A percentile compares a stretch with the other conserved stretches of the same genome.
Evolutionary conservation across 2,113 vertebrate genomes (phyloP).

Genomic region (Corythaeola cristata): DNA sequence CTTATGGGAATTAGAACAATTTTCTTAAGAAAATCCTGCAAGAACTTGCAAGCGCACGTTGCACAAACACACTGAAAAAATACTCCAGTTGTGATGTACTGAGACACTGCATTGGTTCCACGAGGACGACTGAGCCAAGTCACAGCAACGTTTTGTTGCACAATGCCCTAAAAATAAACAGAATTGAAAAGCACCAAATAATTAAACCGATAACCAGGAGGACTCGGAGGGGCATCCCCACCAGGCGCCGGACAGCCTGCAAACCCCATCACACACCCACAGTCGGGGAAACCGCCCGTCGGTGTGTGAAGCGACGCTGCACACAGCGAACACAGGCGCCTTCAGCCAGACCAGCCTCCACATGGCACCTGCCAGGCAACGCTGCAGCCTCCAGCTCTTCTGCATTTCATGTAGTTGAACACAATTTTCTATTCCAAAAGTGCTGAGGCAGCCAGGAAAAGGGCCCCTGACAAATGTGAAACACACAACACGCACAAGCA

Average conservation of each 20-base stretch:
- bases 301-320: rapidly evolving
- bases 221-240: not conserved
- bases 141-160: not conserved
- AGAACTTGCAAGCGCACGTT: not conserved
- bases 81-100: rapidly evolving
- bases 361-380: not conserved
- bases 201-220: not conserved
- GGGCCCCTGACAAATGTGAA: not conserved
- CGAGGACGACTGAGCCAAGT: not conserved
- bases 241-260: rapidly evolving
- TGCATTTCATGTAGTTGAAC: not conserved
- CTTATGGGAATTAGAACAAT: not conserved
- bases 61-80: not conserved
- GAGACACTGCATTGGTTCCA: rapidly evolving
- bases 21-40: not conserved
- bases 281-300: rapidly evolving
- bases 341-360: not conserved
- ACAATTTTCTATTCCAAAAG: not conserved
- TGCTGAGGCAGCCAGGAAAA: not conserved
- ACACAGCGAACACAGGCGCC: rapidly evolving
- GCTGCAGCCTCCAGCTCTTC: not conserved
- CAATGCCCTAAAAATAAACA: not conserved
- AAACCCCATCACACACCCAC: not conserved
- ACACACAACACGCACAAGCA: rapidly evolving
- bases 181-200: not conserved